Base-by-base conservation (phyloP, 2,888 invertebrate genomes). In the Neria commutata region DNA sequence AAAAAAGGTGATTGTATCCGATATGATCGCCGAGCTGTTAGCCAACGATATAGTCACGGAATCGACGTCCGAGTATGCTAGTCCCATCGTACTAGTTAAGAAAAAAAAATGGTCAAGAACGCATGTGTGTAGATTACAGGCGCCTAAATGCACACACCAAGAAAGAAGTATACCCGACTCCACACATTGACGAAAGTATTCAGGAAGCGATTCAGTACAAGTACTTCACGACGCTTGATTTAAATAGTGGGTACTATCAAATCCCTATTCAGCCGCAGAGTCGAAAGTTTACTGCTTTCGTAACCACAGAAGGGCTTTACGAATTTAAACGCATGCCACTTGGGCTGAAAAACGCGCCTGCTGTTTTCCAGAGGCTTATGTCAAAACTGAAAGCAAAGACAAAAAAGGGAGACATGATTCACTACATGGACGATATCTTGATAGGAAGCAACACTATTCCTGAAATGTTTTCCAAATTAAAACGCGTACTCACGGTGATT, bases 171-270 rank as follows among this genome's bases (percentile, higher is more conserved):
- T 62, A 50, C 45, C 63, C 66, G 10, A 56, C 59, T 21, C 64
- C 61, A 1, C 62, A 64, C 40, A 65, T 65, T 4, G 53, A 62
- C n/a, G 58, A 62, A 50, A 48, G 49, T n/a, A 48, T 63, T 23
- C 58, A 60, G 34, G 55, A 51, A 17, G 55, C 48, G 21, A 51
- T 46, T 16, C 52, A 33, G 45, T 57, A 49, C 50, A 53, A 34
- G 16, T 62, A 47, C 34, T 60, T 62, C 26, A 40, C 62, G 24
- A 48, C 53, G n/a, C 26, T 49, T 64, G 45, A 26, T 3, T 34
- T 54, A 16, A 46, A 45, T 19, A 54, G 49, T 47, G 34, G 52
- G 11, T 54, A 62, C 17, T 66, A 62, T n/a, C 59, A 64, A 16
- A 55, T 60, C 11, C 42, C 51, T 19, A 47, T 63, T 8, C 48